Conservation (phyloP, 2,113 vertebrate species). For the Macquaria ambigua region DNA sequence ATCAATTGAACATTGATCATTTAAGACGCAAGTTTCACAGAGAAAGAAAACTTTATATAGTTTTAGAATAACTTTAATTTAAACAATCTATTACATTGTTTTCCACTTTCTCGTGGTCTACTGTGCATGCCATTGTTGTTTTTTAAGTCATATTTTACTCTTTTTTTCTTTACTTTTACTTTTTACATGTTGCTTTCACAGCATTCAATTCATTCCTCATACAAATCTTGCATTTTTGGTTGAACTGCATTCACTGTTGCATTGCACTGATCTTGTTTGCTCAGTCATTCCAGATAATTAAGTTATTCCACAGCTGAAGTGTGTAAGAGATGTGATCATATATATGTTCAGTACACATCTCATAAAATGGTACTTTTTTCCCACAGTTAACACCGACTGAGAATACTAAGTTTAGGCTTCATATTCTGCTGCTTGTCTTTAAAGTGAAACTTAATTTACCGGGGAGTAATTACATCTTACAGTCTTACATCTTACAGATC, state of each 20-base stretch:
- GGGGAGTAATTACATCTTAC: no score
- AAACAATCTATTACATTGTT: neutral
- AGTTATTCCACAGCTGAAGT: conserved; percentile 21
- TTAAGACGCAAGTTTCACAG: neutral
- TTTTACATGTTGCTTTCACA: neutral
- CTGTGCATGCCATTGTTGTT: neutral
- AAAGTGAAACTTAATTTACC: neutral
- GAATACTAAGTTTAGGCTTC: neutral
- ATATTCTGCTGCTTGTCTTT: neutral
- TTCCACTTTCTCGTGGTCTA: neutral
- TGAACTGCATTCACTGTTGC: neutral
- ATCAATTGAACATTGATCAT: neutral
- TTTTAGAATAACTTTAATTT: no score
- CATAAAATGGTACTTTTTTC: no score
- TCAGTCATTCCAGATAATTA: conserved; percentile 35
- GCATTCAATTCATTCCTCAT: neutral
- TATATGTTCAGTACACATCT: neutral
- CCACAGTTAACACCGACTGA: neutral
- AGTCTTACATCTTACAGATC: no score
- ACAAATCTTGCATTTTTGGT: conserved; percentile 1
- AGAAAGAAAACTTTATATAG: no score
- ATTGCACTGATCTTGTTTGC: conserved; percentile 26
- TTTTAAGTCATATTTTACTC: neutral
- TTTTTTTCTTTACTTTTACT: neutral
- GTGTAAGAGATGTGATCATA: neutral